Evolutionary conservation across 2,797 vertebrate genomes (phyloP), one percentile per base, ranked within the genome.

Genomic region (Esox lucius): DNA sequence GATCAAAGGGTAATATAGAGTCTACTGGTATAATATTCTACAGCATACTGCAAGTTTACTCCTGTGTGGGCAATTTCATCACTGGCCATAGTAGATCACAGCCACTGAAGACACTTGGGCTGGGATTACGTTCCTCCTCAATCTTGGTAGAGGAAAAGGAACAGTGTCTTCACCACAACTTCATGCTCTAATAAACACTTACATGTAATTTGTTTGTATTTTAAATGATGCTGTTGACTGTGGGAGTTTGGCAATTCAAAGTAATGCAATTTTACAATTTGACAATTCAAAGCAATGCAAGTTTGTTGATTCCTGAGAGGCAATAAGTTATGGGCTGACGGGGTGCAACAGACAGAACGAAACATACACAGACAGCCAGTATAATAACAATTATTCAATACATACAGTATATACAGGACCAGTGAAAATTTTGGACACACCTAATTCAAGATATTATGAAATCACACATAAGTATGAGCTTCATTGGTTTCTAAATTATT

Each of bases 11-110:
- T 39, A 7, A 3, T 39, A 46, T 42, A 46, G 42, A 46, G 42
- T 11, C 42, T 46, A 46, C 9, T 46, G 42, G 9, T 46, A 46
- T 46, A 46, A 13, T 46, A 46, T 46, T 46, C 42, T 46, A 46
- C 42, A 12, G 42, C 9, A 46, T 46, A 46, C 11, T 46, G 2
- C 1, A 46, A n/a, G 9, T 46, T 46, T 46, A 46, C 42, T 88
- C 84, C 86, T 90, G 89, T 85, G 89, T 91, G 90, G 92, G 90
- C 87, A 91, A 86, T 91, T 92, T 87, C 22, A 87, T 84, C 87
- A 86, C 87, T 80, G 85, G 80, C 76, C 80, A 74, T 85, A 84
- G 87, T 91, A 92, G 91, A 93, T 92, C 92, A 92, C 82, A 78
- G 84, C 88, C 86, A 85, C 84, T 81, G 80, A 83, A 89, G 88